Evolutionary conservation across 2,888 invertebrate genomes (phyloP).

Genomic region (Dryobotodes eremita): DNA sequence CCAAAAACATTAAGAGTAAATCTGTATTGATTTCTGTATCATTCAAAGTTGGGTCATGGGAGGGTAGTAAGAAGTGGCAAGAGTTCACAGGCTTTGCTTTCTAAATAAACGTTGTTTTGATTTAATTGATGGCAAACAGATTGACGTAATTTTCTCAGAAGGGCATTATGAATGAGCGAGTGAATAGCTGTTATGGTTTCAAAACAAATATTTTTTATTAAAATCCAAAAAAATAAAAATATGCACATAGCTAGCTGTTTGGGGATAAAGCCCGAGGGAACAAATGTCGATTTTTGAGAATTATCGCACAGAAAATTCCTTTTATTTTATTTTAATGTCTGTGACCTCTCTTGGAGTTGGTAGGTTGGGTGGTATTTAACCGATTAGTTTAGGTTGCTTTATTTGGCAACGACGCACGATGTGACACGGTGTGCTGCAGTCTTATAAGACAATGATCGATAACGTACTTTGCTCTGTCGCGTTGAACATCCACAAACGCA

Average conservation of each 20-base stretch:
- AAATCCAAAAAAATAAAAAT: slow-evolving; percentile 39
- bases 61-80: slow-evolving; percentile 72
- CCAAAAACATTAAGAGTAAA: slow-evolving; percentile 73
- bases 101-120: slow-evolving; percentile 43
- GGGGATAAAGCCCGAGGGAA: slow-evolving; percentile 46
- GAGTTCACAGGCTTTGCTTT: slow-evolving; percentile 71
- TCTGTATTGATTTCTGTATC: slow-evolving; percentile 78
- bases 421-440: slow-evolving; percentile 53
- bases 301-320: slow-evolving; percentile 72
- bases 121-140: slow-evolving; percentile 45
- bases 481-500: slow-evolving; percentile 60
- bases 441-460: slow-evolving; percentile 51
- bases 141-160: slow-evolving; percentile 57
- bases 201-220: slow-evolving; percentile 38
- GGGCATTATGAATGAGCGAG: slow-evolving; percentile 57
- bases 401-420: slow-evolving; percentile 50
- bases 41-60: slow-evolving; percentile 68
- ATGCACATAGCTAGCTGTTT: slow-evolving; percentile 40
- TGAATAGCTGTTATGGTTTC: slow-evolving; percentile 49
- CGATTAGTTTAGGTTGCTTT: slow-evolving; percentile 58
- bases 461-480: slow-evolving; percentile 54
- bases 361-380: slow-evolving; percentile 59
- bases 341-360: slow-evolving; percentile 73
- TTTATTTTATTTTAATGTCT: slow-evolving; percentile 67
- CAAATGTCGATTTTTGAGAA: slow-evolving; percentile 62